Conservation (phyloP, 2,797 vertebrate species). For the Hapalemur alaotrensis region DNA sequence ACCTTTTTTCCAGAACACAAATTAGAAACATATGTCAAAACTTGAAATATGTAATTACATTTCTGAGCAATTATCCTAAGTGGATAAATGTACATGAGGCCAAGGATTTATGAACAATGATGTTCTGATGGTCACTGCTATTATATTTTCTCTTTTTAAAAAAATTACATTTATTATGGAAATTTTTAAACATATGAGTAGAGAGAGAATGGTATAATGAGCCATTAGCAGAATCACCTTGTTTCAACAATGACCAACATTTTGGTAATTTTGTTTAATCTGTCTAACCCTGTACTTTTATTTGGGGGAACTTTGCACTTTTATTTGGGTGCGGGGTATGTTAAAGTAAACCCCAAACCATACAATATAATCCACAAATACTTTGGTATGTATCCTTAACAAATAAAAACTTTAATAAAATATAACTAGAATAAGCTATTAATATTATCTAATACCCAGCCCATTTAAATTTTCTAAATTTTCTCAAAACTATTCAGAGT, state of each 20-base stretch:
- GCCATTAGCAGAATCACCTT: background rate
- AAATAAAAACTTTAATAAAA: constrained; percentile 17
- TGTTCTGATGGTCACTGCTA: background rate
- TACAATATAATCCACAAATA: background rate
- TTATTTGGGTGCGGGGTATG: background rate
- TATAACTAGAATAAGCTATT: background rate
- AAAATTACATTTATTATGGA: background rate
- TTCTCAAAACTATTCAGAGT: constrained; percentile 18
- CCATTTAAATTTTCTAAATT: background rate
- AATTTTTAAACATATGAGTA: constrained; percentile 12
- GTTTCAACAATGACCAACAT: background rate
- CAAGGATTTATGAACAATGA: background rate
- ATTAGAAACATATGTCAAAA: constrained; percentile 48
- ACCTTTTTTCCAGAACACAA: constrained; percentile 28
- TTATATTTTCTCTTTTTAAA: background rate
- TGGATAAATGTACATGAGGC: background rate
- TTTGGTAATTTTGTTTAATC: constrained; percentile 5
- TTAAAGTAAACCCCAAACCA: background rate
- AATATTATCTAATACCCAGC: background rate
- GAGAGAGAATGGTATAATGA: background rate
- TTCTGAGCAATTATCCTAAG: constrained; percentile 46
- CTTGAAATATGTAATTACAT: constrained; percentile 47
- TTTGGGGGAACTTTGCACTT: background rate
- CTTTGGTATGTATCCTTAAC: background rate
- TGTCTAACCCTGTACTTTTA: background rate